These are phyloP conservation scores for Autographa gamma DNA, from an alignment of 2,888 invertebrate genomes.

Conservation along the genomic window DNA sequence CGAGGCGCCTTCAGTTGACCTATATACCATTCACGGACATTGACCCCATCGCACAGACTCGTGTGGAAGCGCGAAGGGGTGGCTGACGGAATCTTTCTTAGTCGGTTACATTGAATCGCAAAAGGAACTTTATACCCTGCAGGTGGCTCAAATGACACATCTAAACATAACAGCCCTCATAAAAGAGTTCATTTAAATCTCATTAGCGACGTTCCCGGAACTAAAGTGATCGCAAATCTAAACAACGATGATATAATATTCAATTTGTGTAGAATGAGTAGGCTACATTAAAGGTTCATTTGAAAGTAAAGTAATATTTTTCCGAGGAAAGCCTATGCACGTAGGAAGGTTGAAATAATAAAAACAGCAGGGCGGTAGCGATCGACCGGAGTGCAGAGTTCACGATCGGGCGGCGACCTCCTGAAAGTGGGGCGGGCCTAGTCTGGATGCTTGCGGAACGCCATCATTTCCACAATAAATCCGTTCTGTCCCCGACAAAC, in stretches of 20 bases:
- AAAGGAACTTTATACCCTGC: constrained; percentile 26
- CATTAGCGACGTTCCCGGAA: constrained; percentile 26
- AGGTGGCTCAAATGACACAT: constrained; percentile 8
- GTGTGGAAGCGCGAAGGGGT: constrained; percentile 70
- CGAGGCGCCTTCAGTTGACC: constrained; percentile 86
- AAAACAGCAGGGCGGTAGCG: constrained; percentile 63
- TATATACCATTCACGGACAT: constrained; percentile 83
- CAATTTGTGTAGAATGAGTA: constrained; percentile 1
- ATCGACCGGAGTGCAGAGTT: constrained; percentile 79
- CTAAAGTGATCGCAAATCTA: constrained; percentile 5
- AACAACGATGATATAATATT: constrained; percentile 7
- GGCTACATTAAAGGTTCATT: background rate
- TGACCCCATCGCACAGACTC: constrained; percentile 79
- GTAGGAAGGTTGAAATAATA: constrained; percentile 48
- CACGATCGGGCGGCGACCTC: constrained; percentile 86
- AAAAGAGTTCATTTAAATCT: constrained; percentile 30
- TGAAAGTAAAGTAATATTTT: constrained; percentile 8
- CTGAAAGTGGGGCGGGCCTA: constrained; percentile 80
- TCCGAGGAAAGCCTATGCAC: constrained; percentile 14
- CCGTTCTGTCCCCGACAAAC: constrained; percentile 55
- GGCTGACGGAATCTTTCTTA: constrained; percentile 65
- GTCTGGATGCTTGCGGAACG: constrained; percentile 73
- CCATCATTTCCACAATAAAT: constrained; percentile 64
- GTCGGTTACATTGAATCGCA: constrained; percentile 34
- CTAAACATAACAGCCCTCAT: constrained; percentile 27